Conservation (phyloP, 2,797 vertebrate genomes). For the Lindbergichthys nudifrons region DNA sequence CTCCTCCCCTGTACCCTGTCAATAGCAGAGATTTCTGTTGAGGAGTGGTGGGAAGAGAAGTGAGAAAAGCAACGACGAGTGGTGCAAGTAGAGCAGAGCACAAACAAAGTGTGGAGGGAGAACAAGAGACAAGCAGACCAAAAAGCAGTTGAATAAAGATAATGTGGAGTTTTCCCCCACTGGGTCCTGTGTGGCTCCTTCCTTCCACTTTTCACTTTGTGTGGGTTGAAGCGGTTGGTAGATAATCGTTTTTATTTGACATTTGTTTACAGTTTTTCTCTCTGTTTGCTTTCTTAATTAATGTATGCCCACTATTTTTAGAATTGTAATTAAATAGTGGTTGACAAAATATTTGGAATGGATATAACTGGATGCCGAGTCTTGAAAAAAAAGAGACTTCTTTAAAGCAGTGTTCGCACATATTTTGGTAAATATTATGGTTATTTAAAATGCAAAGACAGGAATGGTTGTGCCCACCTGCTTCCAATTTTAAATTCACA, state of each 20-base stretch:
- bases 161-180: background rate
- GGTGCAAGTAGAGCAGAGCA: constrained; percentile 13
- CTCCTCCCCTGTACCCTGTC: constrained; percentile 41
- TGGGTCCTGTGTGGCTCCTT: background rate
- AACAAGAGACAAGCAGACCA: background rate
- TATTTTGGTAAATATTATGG: background rate
- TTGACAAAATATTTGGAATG: background rate
- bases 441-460: background rate
- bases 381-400: background rate
- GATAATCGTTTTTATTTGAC: background rate
- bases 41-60: constrained; percentile 16
- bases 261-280: background rate
- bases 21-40: constrained; percentile 35
- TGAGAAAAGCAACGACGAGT: constrained; percentile 6
- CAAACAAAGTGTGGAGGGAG: background rate
- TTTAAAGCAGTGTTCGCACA: background rate
- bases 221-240: background rate
- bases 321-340: background rate
- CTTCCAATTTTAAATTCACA: background rate
- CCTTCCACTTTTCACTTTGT: background rate
- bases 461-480: background rate
- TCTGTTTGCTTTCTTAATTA: background rate
- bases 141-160: constrained; percentile 5
- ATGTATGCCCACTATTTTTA: background rate
- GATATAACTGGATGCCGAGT: background rate